Conservation (phyloP, 2,113 vertebrate species). For the Otolemur garnettii region DNA sequence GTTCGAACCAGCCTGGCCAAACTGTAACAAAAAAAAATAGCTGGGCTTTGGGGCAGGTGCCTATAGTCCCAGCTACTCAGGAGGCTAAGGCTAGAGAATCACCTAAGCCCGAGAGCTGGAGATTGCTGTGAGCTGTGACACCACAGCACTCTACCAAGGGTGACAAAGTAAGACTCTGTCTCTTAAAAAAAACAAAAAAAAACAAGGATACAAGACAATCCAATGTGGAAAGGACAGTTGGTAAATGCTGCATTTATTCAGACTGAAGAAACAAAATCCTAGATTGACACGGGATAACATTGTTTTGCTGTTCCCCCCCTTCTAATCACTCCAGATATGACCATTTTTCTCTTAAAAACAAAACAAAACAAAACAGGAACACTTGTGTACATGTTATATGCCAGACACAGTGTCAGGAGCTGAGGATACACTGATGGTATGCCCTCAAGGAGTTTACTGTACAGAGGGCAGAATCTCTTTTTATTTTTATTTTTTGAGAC, state of each 20-base stretch:
- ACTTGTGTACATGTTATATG: neutral
- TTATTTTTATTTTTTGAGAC: too few species aligned
- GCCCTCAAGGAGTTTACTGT: neutral
- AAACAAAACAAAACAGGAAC: neutral
- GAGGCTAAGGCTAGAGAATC: too few species aligned
- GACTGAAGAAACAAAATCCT: neutral
- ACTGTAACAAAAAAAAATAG: too few species aligned
- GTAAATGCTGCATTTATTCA: neutral
- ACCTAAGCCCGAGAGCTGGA: too few species aligned
- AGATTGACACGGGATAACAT: neutral
- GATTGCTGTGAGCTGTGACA: too few species aligned
- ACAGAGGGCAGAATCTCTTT: neutral
- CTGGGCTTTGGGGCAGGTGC: too few species aligned
- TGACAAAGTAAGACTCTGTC: too few species aligned
- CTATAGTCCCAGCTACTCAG: too few species aligned
- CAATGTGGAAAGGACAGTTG: neutral
- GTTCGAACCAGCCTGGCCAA: too few species aligned
- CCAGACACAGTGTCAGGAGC: neutral
- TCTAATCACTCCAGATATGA: conserved; percentile 28
- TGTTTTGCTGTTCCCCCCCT: neutral
- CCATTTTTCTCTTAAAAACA: neutral
- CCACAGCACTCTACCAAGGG: too few species aligned
- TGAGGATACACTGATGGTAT: neutral
- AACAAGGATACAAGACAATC: neutral
- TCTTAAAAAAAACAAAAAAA: too few species aligned